phyloP scores from a whole-genome alignment of 2,797 vertebrate genomes.

The Lacerta viridis region DNA sequence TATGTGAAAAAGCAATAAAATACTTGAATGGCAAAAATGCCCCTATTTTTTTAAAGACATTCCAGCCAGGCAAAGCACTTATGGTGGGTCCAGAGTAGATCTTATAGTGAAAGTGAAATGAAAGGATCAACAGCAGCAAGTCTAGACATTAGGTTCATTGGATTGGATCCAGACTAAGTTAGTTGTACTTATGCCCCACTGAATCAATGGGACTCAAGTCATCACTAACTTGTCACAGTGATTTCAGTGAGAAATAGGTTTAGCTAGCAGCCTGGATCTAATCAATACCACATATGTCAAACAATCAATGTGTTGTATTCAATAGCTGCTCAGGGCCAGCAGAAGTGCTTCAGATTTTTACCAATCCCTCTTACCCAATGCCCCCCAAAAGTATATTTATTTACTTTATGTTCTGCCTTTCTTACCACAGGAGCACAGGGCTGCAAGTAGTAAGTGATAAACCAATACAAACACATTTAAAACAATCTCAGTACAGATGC shows the following conservation, averaged over 20 bases:
- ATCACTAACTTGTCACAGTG: not conserved
- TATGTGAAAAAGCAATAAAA: no score
- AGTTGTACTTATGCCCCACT: not conserved
- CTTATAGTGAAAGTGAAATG: not conserved
- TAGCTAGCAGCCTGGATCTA: not conserved
- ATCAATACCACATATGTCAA: not conserved
- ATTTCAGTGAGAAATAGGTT: no score
- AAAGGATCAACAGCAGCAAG: not conserved
- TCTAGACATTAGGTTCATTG: not conserved
- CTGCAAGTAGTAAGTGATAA: no score
- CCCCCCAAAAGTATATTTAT: no score
- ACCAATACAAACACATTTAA: no score
- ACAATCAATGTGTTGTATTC: not conserved
- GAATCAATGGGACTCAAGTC: not conserved
- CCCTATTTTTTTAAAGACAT: not conserved
- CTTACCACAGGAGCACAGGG: no score
- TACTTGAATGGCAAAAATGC: no score
- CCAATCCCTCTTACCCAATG: no score
- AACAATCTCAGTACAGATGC: no score
- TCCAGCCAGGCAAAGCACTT: no score
- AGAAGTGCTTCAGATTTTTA: not conserved
- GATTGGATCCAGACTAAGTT: not conserved
- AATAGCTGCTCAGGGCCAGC: not conserved
- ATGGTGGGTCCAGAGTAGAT: no score
- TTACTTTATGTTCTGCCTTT: no score